Base-by-base conservation (phyloP, 2,113 vertebrate genomes). In the Riparia riparia region DNA sequence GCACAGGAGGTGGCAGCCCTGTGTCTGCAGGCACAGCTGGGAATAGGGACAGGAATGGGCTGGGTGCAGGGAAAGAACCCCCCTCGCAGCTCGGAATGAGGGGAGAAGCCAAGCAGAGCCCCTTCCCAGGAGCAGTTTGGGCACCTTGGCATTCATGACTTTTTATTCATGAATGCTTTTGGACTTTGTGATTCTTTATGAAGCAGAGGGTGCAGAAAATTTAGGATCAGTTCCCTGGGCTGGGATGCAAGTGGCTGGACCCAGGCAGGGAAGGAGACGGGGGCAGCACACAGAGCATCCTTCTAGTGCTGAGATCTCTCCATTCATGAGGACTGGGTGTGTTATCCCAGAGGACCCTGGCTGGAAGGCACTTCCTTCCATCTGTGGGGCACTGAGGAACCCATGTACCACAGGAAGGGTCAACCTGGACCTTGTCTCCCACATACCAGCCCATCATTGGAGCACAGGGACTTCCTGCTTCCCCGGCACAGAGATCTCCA, bases 401-500 rank as follows among this genome's bases (percentile, higher is more conserved):
- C 0, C 0, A 50, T 5, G 32, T 50, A 20, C 70, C 29, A 50
- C 0, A 3, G 74, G 71, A 76, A 61, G 37, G 57, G 39, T 53
- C 56, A 85, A 32, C 37, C 41, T 49, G 54, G 34, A 53, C 24
- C 6, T 37, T 8, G 7, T 45, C 7, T 45, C 37, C 28, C 64
- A 65, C 63, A 51, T 28, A 24, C 14, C 72, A 81, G 61, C 44
- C 32, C 9, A 2, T n/a, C 61, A 28, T 1, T 0, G 0, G 32
- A 63, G 32, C 20, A 50, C 1, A 3, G 73, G 70, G 47, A 65
- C 20, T 69, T 49, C 25, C n/a, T 1, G 2, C 42, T 73, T 14
- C 44, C 41, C 22, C 0, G 0, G 60, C 16, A 29, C 12, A 16
- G 32, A 76, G 34, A n/a, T 60, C 29, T 22, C 32, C 1, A 11